phyloP scores from a whole-genome alignment of 2,113 vertebrate species.

The Peromyscus leucopus region DNA sequence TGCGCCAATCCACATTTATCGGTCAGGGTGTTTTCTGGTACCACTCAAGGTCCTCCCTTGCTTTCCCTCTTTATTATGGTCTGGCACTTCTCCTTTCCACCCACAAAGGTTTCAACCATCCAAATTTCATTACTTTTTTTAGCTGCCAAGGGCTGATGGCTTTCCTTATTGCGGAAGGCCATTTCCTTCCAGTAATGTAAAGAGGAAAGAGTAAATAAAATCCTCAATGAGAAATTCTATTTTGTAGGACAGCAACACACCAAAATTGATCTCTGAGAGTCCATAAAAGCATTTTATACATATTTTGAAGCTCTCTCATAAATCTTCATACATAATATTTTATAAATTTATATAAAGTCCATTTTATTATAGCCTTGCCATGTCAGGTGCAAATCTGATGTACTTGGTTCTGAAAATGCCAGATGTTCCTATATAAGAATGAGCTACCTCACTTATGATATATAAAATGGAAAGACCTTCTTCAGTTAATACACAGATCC shows the following conservation, averaged over 20 bases:
- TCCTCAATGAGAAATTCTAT: slow-evolving; percentile 57
- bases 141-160: slow-evolving; percentile 51
- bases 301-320: background rate
- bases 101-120: slow-evolving; percentile 42
- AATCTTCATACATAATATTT: background rate
- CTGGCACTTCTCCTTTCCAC: slow-evolving; percentile 65
- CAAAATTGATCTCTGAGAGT: slow-evolving; percentile 31
- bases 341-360: background rate
- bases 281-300: slow-evolving; percentile 42
- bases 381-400: background rate
- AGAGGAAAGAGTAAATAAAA: background rate
- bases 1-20: background rate
- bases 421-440: background rate
- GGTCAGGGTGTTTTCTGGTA: background rate
- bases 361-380: slow-evolving; percentile 25
- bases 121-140: slow-evolving; percentile 50
- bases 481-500: background rate
- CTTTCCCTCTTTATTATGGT: background rate
- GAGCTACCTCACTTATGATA: background rate
- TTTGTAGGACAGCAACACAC: slow-evolving; percentile 38
- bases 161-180: slow-evolving; percentile 37
- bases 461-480: background rate
- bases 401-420: background rate
- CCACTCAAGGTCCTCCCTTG: background rate
- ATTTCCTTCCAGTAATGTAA: slow-evolving; percentile 48